Base-by-base conservation (phyloP, 2,888 invertebrate species). In the Andrena dorsata region DNA sequence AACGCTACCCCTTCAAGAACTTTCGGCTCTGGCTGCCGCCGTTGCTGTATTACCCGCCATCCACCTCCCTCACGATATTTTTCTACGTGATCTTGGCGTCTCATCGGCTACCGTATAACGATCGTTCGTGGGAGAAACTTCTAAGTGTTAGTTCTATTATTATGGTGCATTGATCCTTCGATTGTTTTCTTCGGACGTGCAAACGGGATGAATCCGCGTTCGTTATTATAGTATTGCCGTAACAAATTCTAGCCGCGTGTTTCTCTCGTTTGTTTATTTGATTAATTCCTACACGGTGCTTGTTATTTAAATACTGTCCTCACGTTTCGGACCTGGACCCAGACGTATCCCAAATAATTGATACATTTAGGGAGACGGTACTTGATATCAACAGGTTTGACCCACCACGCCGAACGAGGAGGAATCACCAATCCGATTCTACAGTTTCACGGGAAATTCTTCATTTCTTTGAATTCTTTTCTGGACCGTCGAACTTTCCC, bases 331-430 rank as follows among this genome's bases (percentile, higher is more conserved):
- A 16, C 41, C 4, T 16, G 41, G 41, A 41, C 41, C 13, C 41
- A 83, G 68, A 84, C 74, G 79, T 78, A 81, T 69, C 60, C 53
- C 79, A 60, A 77, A 60, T 85, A 76, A 85, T 84, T 79, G 58
- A n/a, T 49, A 56, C 23, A 56, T 61, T 51, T 23, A 64, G 13
- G 56, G 35, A 32, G 26, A 56, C 35, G 53, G 53, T 20, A 26
- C n/a, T 20, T 20, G 28, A 56, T 28, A 58, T 41, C 58, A 70
- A 58, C 53, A 26, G 41, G 53, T 49, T 71, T 28, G 20, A 49
- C 23, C 49, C 47, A 2, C 16, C 20, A 23, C 13, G n/a, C 35
- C 16, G 13, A 23, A 3, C 53, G 6, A 41, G 47, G 6, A 20
- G 53, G 26, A 58, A 20, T 35, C 32, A 35, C 7, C n/a, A 35